Conservation (phyloP, 2,888 invertebrate genomes). For the Drosophila macrospina region DNA sequence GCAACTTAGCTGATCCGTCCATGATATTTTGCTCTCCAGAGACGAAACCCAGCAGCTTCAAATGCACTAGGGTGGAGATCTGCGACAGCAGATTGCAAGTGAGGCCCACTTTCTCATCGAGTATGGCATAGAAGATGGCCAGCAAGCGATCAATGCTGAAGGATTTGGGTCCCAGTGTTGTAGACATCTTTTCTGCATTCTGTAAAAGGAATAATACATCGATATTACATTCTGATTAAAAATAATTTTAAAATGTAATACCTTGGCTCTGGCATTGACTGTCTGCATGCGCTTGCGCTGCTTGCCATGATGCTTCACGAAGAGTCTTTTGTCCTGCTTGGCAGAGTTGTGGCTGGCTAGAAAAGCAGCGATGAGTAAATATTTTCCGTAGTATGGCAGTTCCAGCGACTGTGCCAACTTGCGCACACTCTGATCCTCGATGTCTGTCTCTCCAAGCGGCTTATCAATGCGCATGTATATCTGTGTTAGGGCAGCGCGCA, state of each 20-base stretch:
- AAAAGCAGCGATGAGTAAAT: conserved; percentile 94
- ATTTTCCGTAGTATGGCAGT: conserved; percentile 95
- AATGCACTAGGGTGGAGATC: conserved; percentile 93
- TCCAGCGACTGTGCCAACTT: conserved; percentile 90
- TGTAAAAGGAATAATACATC: conserved; percentile 34
- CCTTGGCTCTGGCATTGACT: conserved; percentile 88
- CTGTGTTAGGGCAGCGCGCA: conserved; percentile 91
- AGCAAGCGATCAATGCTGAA: conserved; percentile 93
- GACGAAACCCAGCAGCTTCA: conserved; percentile 90
- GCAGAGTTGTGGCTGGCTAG: conserved; percentile 96
- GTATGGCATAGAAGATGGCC: conserved; percentile 95
- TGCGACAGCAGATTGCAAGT: conserved; percentile 95
- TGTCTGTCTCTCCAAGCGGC: conserved; percentile 38
- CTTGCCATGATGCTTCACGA: conserved; percentile 92
- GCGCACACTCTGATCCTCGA: conserved; percentile 84
- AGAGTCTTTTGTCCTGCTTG: conserved; percentile 94
- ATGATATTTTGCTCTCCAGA: conserved; percentile 90
- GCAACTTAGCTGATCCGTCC: conserved; percentile 92
- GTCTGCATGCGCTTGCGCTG: conserved; percentile 89
- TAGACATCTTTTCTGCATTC: conserved; percentile 87
- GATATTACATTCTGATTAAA: neutral
- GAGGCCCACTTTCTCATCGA: conserved; percentile 93
- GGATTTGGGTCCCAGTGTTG: conserved; percentile 92
- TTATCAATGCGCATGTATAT: conserved; percentile 90
- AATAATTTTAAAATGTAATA: conserved; percentile 28